A percentile compares a stretch with the other conserved stretches of the same genome.
Evolutionary conservation across 1,140 invertebrate species (phyloP).

Genomic region (Andricus grossulariae): DNA sequence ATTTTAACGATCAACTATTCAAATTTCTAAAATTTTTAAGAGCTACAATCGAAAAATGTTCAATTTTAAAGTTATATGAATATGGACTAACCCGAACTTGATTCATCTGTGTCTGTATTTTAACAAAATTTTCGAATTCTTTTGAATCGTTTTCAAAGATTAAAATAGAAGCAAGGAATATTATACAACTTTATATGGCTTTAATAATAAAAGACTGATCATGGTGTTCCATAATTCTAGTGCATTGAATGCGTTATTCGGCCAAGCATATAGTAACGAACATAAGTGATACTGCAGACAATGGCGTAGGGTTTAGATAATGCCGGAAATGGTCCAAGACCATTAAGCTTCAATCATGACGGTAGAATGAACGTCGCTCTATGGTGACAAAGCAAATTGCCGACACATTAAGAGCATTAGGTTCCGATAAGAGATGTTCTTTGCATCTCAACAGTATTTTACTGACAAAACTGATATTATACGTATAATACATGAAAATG

Average conservation of each 20-base stretch:
- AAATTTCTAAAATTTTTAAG: no score
- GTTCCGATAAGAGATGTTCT: constrained; percentile 6
- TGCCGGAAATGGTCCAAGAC: constrained; percentile 12
- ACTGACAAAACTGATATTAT: neutral
- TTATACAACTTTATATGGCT: no score
- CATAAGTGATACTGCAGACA: constrained; percentile 29
- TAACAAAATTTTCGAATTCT: no score
- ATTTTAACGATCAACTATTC: no score
- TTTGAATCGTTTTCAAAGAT: no score
- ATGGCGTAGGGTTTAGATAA: constrained; percentile 21
- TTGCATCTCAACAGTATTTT: constrained; percentile 7
- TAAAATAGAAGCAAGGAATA: no score
- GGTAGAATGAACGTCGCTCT: constrained; percentile 16
- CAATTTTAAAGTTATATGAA: no score
- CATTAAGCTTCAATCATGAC: constrained; percentile 29
- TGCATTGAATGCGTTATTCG: neutral
- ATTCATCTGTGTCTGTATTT: no score
- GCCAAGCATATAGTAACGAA: neutral
- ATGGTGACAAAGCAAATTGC: constrained; percentile 26
- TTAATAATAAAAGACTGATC: no score
- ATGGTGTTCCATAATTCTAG: neutral
- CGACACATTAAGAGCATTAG: constrained; percentile 22
- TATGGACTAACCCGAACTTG: no score
- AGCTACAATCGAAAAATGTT: no score
- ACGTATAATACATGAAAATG: neutral